Evolutionary conservation across 2,797 vertebrate species (phyloP).

Genomic region (Australoheros facetus): DNA sequence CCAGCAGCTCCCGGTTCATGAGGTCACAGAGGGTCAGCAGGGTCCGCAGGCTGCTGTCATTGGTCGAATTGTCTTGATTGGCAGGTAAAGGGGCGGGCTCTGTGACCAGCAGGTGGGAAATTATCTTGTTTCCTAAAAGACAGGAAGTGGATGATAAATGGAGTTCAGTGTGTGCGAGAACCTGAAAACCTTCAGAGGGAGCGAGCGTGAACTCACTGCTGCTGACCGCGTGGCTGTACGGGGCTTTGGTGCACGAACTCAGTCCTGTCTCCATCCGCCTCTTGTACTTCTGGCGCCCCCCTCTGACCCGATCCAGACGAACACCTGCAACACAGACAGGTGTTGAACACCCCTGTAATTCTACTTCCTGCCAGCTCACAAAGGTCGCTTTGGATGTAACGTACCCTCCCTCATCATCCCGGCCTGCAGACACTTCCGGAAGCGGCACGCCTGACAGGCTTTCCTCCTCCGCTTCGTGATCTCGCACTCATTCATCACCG

Average conservation of each 20-base stretch:
- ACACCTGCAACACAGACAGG: conserved; percentile 69
- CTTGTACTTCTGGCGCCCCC: conserved; percentile 84
- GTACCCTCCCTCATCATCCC: conserved; percentile 85
- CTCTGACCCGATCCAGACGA: conserved; percentile 80
- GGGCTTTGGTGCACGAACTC: conserved; percentile 28
- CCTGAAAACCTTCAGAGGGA: not conserved
- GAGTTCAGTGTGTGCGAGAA: accelerated
- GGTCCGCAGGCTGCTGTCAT: conserved; percentile 70
- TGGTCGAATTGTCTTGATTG: conserved; percentile 71
- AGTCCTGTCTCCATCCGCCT: conserved; percentile 60
- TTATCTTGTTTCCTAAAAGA: conserved; percentile 78
- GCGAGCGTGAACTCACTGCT: conserved; percentile 57
- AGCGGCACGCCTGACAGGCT: conserved; percentile 84
- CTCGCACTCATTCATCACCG: conserved; percentile 79
- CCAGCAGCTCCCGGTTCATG: conserved; percentile 80
- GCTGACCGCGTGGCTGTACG: conserved; percentile 38
- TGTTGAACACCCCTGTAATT: not conserved
- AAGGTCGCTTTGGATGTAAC: not conserved
- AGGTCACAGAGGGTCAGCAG: conserved; percentile 83
- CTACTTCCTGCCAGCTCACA: not conserved
- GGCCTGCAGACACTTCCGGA: conserved; percentile 81
- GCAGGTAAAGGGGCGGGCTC: conserved; percentile 76
- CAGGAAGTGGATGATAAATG: not conserved
- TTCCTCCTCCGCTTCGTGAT: conserved; percentile 83
- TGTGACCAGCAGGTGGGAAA: conserved; percentile 76